These are phyloP conservation scores for Ctenomys sociabilis DNA, from an alignment of 2,113 vertebrate genomes.

Conservation along the genomic window DNA sequence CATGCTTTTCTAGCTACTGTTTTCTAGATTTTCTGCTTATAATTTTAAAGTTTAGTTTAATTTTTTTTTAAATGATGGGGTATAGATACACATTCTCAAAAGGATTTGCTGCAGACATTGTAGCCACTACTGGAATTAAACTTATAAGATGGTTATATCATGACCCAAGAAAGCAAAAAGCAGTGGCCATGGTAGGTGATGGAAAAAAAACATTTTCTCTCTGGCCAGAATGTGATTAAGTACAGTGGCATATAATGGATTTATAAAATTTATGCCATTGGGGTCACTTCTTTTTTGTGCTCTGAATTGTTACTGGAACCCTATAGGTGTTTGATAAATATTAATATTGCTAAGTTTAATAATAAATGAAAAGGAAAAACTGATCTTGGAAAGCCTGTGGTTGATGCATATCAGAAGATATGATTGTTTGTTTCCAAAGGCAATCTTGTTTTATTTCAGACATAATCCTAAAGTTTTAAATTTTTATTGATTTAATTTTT, in stretches of 20 bases:
- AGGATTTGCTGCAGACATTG: constrained; percentile 39
- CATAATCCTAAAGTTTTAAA: constrained; percentile 44
- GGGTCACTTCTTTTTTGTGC: constrained; percentile 24
- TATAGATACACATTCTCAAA: constrained; percentile 7
- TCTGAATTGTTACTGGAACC: constrained; percentile 33
- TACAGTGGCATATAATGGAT: not conserved
- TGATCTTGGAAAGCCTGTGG: not conserved
- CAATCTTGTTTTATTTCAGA: constrained; percentile 45
- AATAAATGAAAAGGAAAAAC: constrained; percentile 61
- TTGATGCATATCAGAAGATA: not conserved
- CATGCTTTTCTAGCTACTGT: not conserved
- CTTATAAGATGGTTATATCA: not conserved
- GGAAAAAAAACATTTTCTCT: not conserved
- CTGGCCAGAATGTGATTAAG: not conserved
- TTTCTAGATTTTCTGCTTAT: constrained; percentile 24
- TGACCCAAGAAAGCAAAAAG: not conserved
- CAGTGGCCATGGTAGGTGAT: not conserved
- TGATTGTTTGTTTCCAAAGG: constrained; percentile 55
- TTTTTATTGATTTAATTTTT: constrained; percentile 57
- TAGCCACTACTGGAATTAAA: constrained; percentile 27
- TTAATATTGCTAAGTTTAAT: constrained; percentile 62
- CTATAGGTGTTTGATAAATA: constrained; percentile 67
- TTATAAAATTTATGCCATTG: not conserved
- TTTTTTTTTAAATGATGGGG: constrained; percentile 27
- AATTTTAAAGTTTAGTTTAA: constrained; percentile 47